Base-by-base conservation (phyloP, 2,888 invertebrate species). In the Nineta flava region DNA sequence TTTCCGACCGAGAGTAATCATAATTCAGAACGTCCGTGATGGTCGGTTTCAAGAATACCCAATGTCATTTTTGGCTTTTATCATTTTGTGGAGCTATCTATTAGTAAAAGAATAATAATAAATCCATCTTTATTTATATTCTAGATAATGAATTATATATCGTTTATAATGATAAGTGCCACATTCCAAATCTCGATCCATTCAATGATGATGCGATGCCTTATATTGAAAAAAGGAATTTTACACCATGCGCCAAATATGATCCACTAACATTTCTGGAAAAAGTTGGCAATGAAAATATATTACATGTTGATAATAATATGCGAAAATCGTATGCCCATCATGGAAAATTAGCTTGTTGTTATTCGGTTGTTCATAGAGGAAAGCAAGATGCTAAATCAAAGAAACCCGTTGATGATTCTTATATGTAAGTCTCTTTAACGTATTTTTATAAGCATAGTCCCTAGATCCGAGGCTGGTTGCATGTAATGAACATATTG, bases 111-210 rank as follows among this genome's bases (percentile, higher is more conserved):
- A n/a, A n/a, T n/a, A n/a, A n/a, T n/a, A n/a, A n/a, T n/a, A n/a
- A n/a, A n/a, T n/a, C n/a, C n/a, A n/a, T n/a, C n/a, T n/a, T n/a
- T n/a, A n/a, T n/a, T n/a, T n/a, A n/a, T n/a, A n/a, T 48, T 38
- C 7, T n/a, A 16, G 10, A n/a, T 15, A 16, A 13, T 13, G 60
- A 65, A 40, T 68, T 69, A 4, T 76, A 70, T 56, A 59, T 76
- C 50, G 71, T 77, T 3, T 72, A 74, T 68, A 80, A 73, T 59
- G 67, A 75, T 38, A 73, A 71, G 58, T 83, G 82, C 58, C 73
- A 72, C 58, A 81, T 82, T 60, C 70, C 75, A 13, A 74, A 78
- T 53, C 57, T 77, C 51, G 72, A 79, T 59, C 73, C 79, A 5
- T 75, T 77, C 55, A 74, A 76, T 51, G 57, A 60, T 6, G 73